Conservation (phyloP, 2,113 vertebrate species). For the Anguilla japonica region DNA sequence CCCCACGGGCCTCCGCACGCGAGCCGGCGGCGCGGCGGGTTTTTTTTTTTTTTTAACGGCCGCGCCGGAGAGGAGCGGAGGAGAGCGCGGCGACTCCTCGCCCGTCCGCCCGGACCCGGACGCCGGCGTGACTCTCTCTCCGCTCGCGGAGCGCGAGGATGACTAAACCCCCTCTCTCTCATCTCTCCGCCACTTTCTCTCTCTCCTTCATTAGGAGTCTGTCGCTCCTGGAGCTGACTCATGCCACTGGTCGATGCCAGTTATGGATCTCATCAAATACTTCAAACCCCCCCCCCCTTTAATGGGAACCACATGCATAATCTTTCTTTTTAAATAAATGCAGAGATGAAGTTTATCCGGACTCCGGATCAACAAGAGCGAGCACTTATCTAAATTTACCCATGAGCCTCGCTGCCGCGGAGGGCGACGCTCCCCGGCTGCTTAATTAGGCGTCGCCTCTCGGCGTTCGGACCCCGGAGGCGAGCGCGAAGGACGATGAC, state of each 20-base stretch:
- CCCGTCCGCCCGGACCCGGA: background rate
- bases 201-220: conserved; percentile 61
- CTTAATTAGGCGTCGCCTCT: background rate
- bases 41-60: background rate
- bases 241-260: conserved; percentile 49
- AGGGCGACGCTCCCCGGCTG: background rate
- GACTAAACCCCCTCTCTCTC: conserved; percentile 45
- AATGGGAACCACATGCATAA: conserved; percentile 36
- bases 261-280: conserved; percentile 52
- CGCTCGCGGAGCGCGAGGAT: conserved; percentile 32
- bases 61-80: too few species aligned
- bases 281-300: conserved; percentile 33
- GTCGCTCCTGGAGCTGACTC: conserved; percentile 62
- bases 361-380: background rate
- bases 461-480: background rate
- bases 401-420: background rate
- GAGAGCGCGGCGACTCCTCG: too few species aligned
- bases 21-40: too few species aligned
- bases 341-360: conserved; percentile 16
- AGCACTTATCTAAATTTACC: conserved; percentile 15
- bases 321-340: conserved; percentile 22
- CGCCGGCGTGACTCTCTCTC: conserved; percentile 43
- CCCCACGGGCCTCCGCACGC: background rate
- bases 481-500: background rate
- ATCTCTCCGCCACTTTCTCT: conserved; percentile 57